phyloP scores from a whole-genome alignment of 2,797 vertebrate genomes.

The Melanotaenia trifasciata region DNA sequence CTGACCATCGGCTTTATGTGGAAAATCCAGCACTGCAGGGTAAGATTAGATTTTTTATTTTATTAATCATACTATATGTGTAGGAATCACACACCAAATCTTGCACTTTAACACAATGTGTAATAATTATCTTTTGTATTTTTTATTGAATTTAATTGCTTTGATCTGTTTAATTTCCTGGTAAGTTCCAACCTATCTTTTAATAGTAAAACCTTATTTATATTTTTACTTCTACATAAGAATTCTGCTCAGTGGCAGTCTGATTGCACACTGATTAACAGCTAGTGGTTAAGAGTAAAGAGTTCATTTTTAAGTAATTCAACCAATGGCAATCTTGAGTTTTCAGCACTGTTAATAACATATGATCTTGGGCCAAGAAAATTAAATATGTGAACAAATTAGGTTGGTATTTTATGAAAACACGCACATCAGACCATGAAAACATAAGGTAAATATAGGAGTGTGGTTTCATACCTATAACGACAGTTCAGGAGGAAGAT shows the following conservation, averaged over 20 bases:
- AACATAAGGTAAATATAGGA: background rate
- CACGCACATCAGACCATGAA: background rate
- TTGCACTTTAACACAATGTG: background rate
- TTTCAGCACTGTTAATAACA: background rate
- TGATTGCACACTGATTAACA: background rate
- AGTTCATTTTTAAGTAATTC: too few relatives aligned
- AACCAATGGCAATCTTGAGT: background rate
- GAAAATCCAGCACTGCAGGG: background rate
- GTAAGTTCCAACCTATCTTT: background rate
- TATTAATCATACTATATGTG: background rate
- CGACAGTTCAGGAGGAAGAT: background rate
- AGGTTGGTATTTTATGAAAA: background rate
- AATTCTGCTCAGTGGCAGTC: background rate
- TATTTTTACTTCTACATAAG: background rate
- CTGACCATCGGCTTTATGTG: background rate
- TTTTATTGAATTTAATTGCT: background rate
- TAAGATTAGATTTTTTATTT: background rate
- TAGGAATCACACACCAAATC: background rate
- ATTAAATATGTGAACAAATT: background rate
- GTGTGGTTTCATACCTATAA: background rate
- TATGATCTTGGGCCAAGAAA: background rate
- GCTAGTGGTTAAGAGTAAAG: background rate
- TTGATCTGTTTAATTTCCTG: background rate
- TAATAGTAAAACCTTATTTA: background rate
- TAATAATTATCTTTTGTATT: background rate